These are phyloP conservation scores for Tautogolabrus adspersus DNA, from an alignment of 2,113 vertebrate species.

Conservation along the genomic window DNA sequence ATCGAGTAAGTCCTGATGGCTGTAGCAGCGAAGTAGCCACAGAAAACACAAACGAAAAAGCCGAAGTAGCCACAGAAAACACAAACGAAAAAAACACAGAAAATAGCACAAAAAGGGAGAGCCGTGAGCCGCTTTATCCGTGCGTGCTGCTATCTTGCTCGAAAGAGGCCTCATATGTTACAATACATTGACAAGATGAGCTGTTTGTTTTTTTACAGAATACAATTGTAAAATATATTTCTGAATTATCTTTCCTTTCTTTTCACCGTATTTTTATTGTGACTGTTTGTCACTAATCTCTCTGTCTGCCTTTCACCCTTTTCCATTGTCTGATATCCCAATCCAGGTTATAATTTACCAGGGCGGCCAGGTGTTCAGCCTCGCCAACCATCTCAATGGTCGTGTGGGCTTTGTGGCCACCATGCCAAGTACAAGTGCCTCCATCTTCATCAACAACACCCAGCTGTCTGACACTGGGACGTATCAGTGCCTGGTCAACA, in stretches of 20 bases:
- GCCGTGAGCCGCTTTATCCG: too few species aligned
- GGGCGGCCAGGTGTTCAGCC: conserved; percentile 95
- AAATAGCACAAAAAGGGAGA: too few species aligned
- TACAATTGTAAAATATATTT: too few species aligned
- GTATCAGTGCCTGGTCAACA: conserved; percentile 99
- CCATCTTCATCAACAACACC: conserved; percentile 99
- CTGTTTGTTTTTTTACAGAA: too few species aligned
- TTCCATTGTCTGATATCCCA: conserved; percentile 13
- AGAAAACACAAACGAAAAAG: too few species aligned
- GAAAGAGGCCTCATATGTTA: too few species aligned
- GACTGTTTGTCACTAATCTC: background rate
- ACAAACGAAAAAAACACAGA: too few species aligned
- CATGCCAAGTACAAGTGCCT: conserved; percentile 99
- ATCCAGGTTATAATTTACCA: conserved; percentile 97
- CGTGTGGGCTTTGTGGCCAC: conserved; percentile 95
- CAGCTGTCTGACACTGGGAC: conserved; percentile 98
- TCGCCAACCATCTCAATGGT: conserved; percentile 91
- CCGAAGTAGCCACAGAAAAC: too few species aligned
- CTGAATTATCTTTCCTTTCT: background rate
- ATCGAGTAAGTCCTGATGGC: too few species aligned
- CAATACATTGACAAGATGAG: too few species aligned
- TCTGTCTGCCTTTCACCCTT: background rate
- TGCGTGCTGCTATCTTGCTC: too few species aligned
- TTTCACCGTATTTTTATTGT: background rate
- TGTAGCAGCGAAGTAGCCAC: too few species aligned